Percentiles rank a stretch among this genome's conserved stretches.
phyloP scores from a whole-genome alignment of 2,797 vertebrate genomes.

The Helicolenus hilgendorfi region DNA sequence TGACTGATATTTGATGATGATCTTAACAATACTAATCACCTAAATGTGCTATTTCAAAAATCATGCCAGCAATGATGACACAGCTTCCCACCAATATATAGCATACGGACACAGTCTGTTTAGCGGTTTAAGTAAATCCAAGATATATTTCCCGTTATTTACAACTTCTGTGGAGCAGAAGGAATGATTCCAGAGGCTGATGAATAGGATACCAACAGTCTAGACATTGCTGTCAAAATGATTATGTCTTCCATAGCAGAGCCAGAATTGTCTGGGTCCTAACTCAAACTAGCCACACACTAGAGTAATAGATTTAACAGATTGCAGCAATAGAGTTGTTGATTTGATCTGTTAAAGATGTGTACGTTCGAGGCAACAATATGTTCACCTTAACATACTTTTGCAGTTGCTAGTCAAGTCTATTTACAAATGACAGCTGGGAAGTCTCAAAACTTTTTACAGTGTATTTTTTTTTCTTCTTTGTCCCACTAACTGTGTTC shows the following conservation, averaged over 20 bases:
- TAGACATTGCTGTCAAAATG: slow-evolving; percentile 1
- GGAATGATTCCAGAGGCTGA: slow-evolving; percentile 1
- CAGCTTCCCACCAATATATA: too few relatives aligned
- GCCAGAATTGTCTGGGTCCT: not conserved
- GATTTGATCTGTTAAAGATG: not conserved
- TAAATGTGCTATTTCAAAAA: not conserved
- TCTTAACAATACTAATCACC: not conserved
- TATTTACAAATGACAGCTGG: not conserved
- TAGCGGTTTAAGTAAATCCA: not conserved
- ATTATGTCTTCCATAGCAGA: not conserved
- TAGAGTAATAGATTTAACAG: not conserved
- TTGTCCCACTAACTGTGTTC: not conserved
- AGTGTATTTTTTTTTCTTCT: not conserved
- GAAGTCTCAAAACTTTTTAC: not conserved
- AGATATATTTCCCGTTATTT: not conserved
- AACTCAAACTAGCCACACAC: not conserved
- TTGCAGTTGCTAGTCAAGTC: not conserved
- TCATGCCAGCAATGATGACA: not conserved
- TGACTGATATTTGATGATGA: not conserved
- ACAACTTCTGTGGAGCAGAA: not conserved
- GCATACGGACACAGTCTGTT: not conserved
- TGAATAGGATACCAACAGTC: slow-evolving; percentile 4
- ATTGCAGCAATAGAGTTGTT: not conserved
- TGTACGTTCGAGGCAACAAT: not conserved
- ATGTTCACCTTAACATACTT: not conserved